A percentile compares a stretch with the other conserved stretches of the same genome.
Conservation (phyloP, 2,797 vertebrate genomes). For the Arremon aurantiirostris region DNA sequence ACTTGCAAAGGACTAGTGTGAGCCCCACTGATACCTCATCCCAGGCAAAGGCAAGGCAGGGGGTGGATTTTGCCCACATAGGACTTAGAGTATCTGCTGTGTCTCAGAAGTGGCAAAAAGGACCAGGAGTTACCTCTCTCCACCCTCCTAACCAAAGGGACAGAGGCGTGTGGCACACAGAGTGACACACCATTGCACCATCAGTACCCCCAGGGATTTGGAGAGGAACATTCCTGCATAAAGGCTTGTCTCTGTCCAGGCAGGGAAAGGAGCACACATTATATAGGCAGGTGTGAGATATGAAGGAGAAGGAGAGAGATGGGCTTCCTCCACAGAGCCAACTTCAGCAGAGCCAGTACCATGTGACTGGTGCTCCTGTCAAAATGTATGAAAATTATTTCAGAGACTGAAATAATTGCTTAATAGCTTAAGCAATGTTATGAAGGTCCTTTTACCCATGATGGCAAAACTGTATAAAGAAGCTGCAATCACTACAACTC, state of each 20-base stretch:
- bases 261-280: neutral
- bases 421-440: neutral
- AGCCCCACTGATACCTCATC: neutral
- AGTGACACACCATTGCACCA: neutral
- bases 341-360: no score
- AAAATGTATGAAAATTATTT: no score
- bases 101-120: neutral
- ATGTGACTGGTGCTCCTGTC: neutral
- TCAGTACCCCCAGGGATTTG: neutral
- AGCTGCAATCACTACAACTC: neutral
- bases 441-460: neutral
- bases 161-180: neutral
- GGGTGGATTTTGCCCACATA: accelerated
- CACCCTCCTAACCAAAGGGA: accelerated
- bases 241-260: neutral
- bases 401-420: neutral
- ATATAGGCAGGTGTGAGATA: neutral
- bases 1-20: neutral
- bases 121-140: neutral
- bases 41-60: neutral
- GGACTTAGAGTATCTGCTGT: neutral
- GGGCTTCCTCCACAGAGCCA: neutral
- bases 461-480: neutral
- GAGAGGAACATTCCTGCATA: neutral
- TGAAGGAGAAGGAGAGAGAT: neutral